These are phyloP conservation scores for Amiota communis DNA, from an alignment of 2,888 invertebrate species.

Conservation along the genomic window DNA sequence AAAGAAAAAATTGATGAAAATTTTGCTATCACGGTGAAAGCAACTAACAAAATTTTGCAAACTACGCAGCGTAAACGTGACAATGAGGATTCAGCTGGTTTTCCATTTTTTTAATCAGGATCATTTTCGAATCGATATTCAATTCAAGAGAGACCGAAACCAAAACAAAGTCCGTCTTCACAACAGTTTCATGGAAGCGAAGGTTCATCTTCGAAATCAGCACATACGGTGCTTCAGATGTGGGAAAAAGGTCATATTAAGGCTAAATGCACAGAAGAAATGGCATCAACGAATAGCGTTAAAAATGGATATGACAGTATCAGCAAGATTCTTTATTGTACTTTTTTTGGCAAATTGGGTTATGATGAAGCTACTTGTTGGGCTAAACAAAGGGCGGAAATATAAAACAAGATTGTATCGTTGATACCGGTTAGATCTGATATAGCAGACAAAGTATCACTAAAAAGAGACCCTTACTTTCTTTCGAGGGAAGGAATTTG, in stretches of 20 bases:
- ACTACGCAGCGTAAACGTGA: not conserved
- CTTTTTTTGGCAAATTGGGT: slow-evolving; percentile 4
- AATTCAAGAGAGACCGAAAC: no score
- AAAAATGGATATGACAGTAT: not conserved
- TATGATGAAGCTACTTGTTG: not conserved
- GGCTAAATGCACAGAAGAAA: no score
- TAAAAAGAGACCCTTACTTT: slow-evolving; percentile 16
- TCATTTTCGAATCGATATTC: no score
- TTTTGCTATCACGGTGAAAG: not conserved
- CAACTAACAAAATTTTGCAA: not conserved
- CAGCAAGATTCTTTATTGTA: slow-evolving; percentile 5
- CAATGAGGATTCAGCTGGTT: not conserved
- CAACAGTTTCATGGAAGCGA: no score
- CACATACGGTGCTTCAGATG: not conserved
- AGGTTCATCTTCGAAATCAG: no score
- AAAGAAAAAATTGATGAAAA: not conserved
- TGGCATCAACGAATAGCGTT: not conserved
- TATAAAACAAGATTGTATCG: no score
- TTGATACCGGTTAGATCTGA: not conserved
- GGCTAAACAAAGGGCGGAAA: no score
- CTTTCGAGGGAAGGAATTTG: slow-evolving; percentile 9
- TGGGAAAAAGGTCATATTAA: not conserved
- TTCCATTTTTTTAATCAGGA: no score
- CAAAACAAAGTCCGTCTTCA: no score
- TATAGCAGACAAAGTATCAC: slow-evolving; percentile 9